Percentiles rank a stretch among this genome's conserved stretches.
phyloP scores from a whole-genome alignment of 1,140 invertebrate genomes.

The Solen grandis region DNA sequence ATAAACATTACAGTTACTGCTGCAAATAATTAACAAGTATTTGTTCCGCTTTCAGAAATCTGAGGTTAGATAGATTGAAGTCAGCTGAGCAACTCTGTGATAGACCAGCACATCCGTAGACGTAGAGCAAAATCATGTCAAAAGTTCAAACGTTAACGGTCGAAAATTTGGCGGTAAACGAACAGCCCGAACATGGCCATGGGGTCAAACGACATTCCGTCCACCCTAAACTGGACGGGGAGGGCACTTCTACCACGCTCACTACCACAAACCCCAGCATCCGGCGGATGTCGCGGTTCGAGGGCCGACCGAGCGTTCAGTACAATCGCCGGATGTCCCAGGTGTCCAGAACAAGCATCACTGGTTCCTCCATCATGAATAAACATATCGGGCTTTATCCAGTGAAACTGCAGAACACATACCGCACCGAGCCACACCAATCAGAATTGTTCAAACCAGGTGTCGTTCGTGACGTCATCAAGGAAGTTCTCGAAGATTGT shows the following conservation, averaged over 20 bases:
- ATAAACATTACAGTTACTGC: no score
- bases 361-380: constrained; percentile 45
- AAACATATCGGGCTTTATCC: constrained; percentile 55
- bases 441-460: constrained; percentile 65
- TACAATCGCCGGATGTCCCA: constrained; percentile 63
- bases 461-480: constrained; percentile 60
- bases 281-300: constrained; percentile 50
- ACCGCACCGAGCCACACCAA: constrained; percentile 59
- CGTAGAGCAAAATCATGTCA: no score
- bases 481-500: constrained; percentile 62
- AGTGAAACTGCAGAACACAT: constrained; percentile 67
- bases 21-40: no score
- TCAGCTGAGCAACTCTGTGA: no score
- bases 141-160: constrained; percentile 37
- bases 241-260: constrained; percentile 7
- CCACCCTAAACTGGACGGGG: constrained; percentile 11
- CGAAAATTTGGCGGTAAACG: constrained; percentile 32
- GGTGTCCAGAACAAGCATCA: constrained; percentile 56
- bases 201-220: constrained; percentile 39
- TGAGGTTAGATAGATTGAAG: no score
- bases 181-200: background rate
- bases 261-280: constrained; percentile 49
- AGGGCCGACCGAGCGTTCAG: constrained; percentile 42
- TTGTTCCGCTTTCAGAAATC: no score
- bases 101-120: no score